These are phyloP conservation scores for Araneus ventricosus DNA, from an alignment of 1,140 invertebrate species.

Conservation along the genomic window DNA sequence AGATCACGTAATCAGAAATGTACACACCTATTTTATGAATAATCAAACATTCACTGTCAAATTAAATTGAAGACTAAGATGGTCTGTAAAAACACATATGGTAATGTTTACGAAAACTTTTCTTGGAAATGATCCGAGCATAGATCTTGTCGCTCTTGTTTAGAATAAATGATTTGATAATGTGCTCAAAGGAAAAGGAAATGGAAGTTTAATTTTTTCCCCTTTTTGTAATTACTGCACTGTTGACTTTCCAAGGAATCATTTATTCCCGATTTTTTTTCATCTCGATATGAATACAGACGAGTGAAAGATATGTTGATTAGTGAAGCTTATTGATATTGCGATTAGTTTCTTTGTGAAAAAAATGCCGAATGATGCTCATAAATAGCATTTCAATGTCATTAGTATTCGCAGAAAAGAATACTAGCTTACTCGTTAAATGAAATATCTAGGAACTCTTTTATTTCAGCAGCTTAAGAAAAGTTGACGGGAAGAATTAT, in stretches of 20 bases:
- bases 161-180: neutral
- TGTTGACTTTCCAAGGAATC: neutral
- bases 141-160: neutral
- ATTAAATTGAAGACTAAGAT: neutral
- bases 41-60: neutral
- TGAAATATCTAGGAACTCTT: too few species aligned
- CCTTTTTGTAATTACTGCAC: neutral
- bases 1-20: constrained; percentile 27
- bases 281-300: too few species aligned
- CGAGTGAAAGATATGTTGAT: too few species aligned
- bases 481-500: too few species aligned
- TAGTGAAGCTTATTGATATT: too few species aligned
- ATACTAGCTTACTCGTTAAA: too few species aligned
- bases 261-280: neutral
- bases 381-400: too few species aligned
- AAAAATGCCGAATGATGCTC: too few species aligned
- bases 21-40: constrained; percentile 21
- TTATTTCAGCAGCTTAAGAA: too few species aligned
- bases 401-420: too few species aligned
- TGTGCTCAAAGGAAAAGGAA: neutral
- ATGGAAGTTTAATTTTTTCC: neutral
- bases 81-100: neutral
- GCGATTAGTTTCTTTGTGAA: too few species aligned
- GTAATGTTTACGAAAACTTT: neutral
- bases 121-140: neutral